Evolutionary conservation across 1,140 invertebrate genomes (phyloP).

Genomic region (Ceratina calcarata): DNA sequence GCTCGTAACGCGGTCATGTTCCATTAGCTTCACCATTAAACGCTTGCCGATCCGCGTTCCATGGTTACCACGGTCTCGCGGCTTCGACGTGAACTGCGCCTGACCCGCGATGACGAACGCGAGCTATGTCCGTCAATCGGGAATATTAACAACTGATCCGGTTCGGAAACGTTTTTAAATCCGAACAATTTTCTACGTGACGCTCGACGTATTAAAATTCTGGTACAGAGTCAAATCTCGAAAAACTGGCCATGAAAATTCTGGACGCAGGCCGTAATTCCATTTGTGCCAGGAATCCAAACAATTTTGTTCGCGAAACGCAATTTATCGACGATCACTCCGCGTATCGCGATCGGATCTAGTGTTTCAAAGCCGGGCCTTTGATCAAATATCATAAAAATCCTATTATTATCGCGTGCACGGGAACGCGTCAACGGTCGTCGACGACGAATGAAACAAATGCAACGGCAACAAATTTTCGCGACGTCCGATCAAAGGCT

Average conservation of each 20-base stretch:
- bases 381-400: slow-evolving; percentile 35
- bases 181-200: neutral
- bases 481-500: slow-evolving; percentile 40
- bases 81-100: neutral
- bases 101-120: slow-evolving; percentile 3
- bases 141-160: neutral
- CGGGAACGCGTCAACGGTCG: neutral
- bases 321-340: neutral
- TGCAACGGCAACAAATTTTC: slow-evolving; percentile 24
- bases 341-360: neutral
- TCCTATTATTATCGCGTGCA: slow-evolving; percentile 17
- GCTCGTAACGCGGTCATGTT: slow-evolving; percentile 18
- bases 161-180: neutral
- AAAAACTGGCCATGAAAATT: too few relatives aligned
- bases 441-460: neutral
- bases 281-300: neutral
- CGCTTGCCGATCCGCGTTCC: slow-evolving; percentile 12
- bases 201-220: too few relatives aligned
- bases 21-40: slow-evolving; percentile 32
- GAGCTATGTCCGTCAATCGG: neutral
- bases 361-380: neutral
- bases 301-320: slow-evolving; percentile 2
- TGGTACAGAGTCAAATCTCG: too few relatives aligned
- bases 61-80: neutral
- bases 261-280: too few relatives aligned